Base-by-base conservation (phyloP, 2,113 vertebrate genomes). In the Ranitomeya imitator region DNA sequence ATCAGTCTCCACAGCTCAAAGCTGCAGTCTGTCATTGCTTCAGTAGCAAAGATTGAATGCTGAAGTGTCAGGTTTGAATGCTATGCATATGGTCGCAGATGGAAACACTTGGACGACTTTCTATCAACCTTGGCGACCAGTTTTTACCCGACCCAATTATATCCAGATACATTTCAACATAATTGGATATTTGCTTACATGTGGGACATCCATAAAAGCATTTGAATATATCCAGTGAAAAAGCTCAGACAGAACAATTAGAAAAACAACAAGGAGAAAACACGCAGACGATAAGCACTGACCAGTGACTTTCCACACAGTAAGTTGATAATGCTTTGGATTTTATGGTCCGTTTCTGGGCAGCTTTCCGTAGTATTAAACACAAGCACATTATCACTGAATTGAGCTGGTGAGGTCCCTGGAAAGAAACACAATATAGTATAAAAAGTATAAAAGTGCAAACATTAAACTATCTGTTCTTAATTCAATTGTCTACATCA, bases 251-350 rank as follows among this genome's bases (percentile, higher is more conserved):
- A 74, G 6, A 73, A 18, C 3, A 37, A 26, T n/a, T 23, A 23
- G 11, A 67, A 57, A 57, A 57, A 13, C 55, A 57, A 57, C 37
- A 57, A 67, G 63, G n/a, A n/a, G 63, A 67, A 67, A n/a, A 8
- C 15, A 59, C 0, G 4, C 11, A 1, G 4, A 14, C 37, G 23
- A 12, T 63, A 81, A 45, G 79, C 31, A 92, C 97, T 96, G 89
- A 99, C 98, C 96, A 99, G 92, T 54, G 97, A 98, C 91, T 97
- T 99, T 81, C 97, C 97, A 86, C 98, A 99, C 79, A 97, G 94
- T 91, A 99, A 98, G 89, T 95, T 95, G 93, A 99, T 96, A 92
- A 95, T 98, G 90, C 94, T 97, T 91, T 97, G 97, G 37, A 97
- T 2, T 18, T 45, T 92, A 90, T 94, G 95, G 45, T 0, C 7